Evolutionary conservation across 1,140 invertebrate species (phyloP), one percentile per base, ranked within the genome.

Genomic region (Homalodisca vitripennis): DNA sequence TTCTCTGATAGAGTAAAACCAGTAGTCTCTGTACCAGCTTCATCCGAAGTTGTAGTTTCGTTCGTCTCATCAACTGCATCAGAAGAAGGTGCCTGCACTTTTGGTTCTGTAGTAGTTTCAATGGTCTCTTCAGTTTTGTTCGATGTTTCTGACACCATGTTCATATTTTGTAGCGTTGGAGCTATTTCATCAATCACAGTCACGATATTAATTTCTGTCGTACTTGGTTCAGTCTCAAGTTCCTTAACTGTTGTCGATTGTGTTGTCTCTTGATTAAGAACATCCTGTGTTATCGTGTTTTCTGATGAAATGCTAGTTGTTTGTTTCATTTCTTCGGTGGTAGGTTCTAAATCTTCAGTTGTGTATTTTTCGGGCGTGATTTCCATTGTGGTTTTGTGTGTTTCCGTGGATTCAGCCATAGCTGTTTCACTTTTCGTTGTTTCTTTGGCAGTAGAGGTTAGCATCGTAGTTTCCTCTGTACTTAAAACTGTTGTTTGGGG

Each of bases 401-500:
- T 20, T 68, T 57, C 51, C 2, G 29, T 29, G 29, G 48, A 17
- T 32, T 53, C 12, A 1, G 57, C 12, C 12, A 14, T 27, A 20
- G 13, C 17, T 27, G 24, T 32, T 20, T 69, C 34, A 10, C n/a
- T 68, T 30, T 24, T 68, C 2, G 67, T 60, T n/a, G 55, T 63
- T 24, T 60, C n/a, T 17, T 17, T 17, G 14, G 26, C 24, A 64
- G 17, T 53, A 26, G 17, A 20, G 27, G 24, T 65, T 70, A 48
- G 57, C 12, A n/a, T 63, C 6, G 51, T 17, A 27, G 17, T n/a
- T n/a, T n/a, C n/a, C n/a, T n/a, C n/a, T n/a, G n/a, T n/a, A n/a
- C n/a, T n/a, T n/a, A n/a, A n/a, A n/a, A n/a, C n/a, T n/a, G n/a
- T n/a, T n/a, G n/a, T n/a, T n/a, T n/a, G n/a, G n/a, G n/a, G n/a